These are phyloP conservation scores for Leptocoma aspasia DNA, from an alignment of 2,113 vertebrate species.

Conservation along the genomic window DNA sequence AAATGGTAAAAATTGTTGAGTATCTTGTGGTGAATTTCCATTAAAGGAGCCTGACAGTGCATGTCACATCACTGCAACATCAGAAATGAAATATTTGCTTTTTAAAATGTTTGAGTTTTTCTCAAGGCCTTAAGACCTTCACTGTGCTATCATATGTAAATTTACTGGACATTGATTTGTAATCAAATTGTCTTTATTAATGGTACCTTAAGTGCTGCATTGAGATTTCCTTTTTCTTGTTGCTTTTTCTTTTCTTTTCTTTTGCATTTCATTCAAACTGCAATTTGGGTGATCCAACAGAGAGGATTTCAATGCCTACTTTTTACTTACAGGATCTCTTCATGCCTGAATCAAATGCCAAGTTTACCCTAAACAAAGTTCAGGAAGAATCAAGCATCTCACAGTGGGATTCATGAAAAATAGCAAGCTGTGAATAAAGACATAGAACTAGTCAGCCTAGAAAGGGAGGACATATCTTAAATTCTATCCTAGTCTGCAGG, in stretches of 20 bases:
- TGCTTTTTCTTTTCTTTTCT: not conserved
- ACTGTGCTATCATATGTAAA: not conserved
- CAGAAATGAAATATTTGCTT: not conserved
- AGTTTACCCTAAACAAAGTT: not conserved
- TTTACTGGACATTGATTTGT: not conserved
- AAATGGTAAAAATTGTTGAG: not conserved
- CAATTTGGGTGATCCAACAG: not conserved
- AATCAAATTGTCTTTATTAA: not conserved
- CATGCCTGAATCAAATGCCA: not conserved
- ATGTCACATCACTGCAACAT: not conserved
- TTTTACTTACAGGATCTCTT: not conserved
- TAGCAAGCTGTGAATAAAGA: not conserved
- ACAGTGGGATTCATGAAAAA: not conserved
- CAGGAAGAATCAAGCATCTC: not conserved
- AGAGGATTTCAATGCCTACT: not conserved
- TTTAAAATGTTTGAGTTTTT: not conserved
- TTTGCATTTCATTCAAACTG: not conserved
- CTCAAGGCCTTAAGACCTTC: not conserved
- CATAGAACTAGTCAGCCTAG: not conserved
- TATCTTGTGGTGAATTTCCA: not conserved
- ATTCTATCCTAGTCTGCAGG: not conserved
- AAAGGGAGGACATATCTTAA: not conserved
- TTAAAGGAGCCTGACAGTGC: not conserved
- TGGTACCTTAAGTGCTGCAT: not conserved
- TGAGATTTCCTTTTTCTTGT: not conserved